phyloP scores from a whole-genome alignment of 2,113 vertebrate species.

The Nicator chloris region DNA sequence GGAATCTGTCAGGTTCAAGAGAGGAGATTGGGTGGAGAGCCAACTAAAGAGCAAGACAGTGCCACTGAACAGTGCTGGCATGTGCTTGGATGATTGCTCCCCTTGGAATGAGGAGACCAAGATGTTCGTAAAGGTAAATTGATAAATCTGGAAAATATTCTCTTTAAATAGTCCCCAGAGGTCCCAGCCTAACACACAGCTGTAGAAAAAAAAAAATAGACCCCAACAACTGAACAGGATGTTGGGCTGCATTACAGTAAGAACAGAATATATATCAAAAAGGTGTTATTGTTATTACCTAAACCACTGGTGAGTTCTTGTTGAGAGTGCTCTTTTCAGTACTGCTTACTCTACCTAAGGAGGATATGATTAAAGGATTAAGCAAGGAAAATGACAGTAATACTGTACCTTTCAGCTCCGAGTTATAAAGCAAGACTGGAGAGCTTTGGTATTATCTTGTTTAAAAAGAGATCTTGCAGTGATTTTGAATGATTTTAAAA shows the following conservation, averaged over 20 bases:
- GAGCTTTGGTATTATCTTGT: slow-evolving; percentile 20
- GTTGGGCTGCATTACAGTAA: neutral
- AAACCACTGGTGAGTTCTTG: neutral
- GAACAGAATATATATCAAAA: slow-evolving; percentile 18
- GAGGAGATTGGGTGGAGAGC: neutral
- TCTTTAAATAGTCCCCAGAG: neutral
- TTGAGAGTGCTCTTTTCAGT: neutral
- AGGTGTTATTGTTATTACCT: neutral
- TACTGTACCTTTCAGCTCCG: neutral
- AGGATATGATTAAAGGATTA: neutral
- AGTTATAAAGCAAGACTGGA: neutral
- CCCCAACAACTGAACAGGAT: neutral
- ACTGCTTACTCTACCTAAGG: neutral
- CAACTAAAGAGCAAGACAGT: neutral
- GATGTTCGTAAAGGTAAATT: neutral
- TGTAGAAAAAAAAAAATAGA: neutral
- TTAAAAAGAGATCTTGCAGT: slow-evolving; percentile 31
- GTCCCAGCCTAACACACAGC: neutral
- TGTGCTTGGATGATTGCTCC: neutral
- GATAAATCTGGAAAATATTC: neutral
- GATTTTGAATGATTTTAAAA: slow-evolving; percentile 45
- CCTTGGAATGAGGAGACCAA: neutral
- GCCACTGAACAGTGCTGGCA: neutral
- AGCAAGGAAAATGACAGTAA: neutral
- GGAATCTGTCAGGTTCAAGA: neutral